Evolutionary conservation across 1,140 invertebrate species (phyloP), one percentile per base, ranked within the genome.

Genomic region (Macrobrachium rosenbergii): DNA sequence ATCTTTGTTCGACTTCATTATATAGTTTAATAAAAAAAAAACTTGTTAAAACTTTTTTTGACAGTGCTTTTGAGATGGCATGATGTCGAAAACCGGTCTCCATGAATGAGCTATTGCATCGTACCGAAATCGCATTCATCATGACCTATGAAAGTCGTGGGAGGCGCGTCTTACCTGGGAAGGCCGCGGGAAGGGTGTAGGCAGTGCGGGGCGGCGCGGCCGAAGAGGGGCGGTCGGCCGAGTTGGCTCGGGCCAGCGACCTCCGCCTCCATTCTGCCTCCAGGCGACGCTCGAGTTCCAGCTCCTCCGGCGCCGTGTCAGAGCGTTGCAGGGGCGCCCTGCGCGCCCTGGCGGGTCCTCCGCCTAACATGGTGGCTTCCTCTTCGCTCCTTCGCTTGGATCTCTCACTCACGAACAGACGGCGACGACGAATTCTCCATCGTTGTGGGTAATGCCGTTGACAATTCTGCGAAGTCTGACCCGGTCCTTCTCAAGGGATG

Each of bases 181-280:
- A 88, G n/a, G 87, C 87, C 7, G 87, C 82, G 45, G 87, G 87
- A 17, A 88, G 87, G 3, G 87, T 83, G 75, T 79, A 88, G 37
- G 87, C 73, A 8, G 87, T 88, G 79, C 87, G 79, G 21, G 87
- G 81, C n/a, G 81, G 81, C 63, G 81, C 82, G 58, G 77, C 87
- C n/a, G 87, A 88, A n/a, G 87, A 59, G 12, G 87, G 87, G n/a
- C 87, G 82, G 77, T 88, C 87, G n/a, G 76, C 87, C 3, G 87
- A 88, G 77, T 77, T 83, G 23, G 87, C 87, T 52, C 87, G n/a
- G 75, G 59, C 72, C 23, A 88, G 62, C n/a, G 87, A 60, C 28
- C 82, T 45, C 45, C 87, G 63, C 14, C 87, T 59, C 81, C 87
- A 83, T 43, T 88, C 87, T 17, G 82, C 82, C 67, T 88, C 87